phyloP scores from a whole-genome alignment of 2,113 vertebrate genomes.

The Bubo blakistoni region DNA sequence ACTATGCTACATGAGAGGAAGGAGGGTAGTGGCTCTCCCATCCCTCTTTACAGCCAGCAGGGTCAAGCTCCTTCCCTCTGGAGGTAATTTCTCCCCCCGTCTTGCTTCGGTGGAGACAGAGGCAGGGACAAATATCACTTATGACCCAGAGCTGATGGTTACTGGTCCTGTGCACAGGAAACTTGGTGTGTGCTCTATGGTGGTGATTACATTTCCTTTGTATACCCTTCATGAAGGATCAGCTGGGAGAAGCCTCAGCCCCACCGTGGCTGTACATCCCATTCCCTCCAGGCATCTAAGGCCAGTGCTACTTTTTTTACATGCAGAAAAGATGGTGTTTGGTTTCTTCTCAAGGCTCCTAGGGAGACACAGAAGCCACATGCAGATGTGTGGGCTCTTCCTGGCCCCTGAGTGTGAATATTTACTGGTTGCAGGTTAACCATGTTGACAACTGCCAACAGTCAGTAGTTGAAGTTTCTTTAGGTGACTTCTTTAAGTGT shows the following conservation, averaged over 20 bases:
- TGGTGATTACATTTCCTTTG: background rate
- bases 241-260: background rate
- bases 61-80: background rate
- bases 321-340: background rate
- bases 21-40: rapidly evolving
- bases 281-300: background rate
- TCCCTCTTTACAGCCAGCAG: background rate
- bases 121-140: background rate
- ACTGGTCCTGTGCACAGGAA: background rate
- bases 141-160: background rate
- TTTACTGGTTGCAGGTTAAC: background rate
- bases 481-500: background rate
- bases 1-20: background rate
- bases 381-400: background rate
- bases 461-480: background rate
- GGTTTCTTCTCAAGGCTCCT: background rate
- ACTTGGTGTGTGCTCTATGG: rapidly evolving
- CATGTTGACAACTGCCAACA: rapidly evolving
- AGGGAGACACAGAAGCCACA: background rate
- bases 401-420: background rate
- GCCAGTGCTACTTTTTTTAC: background rate
- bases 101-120: background rate
- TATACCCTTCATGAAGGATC: rapidly evolving
- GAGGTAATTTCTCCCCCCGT: background rate
- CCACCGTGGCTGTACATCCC: rapidly evolving